A percentile compares a stretch with the other conserved stretches of the same genome.
phyloP scores from a whole-genome alignment of 2,888 invertebrate genomes.

The Hedychridium roseum region DNA sequence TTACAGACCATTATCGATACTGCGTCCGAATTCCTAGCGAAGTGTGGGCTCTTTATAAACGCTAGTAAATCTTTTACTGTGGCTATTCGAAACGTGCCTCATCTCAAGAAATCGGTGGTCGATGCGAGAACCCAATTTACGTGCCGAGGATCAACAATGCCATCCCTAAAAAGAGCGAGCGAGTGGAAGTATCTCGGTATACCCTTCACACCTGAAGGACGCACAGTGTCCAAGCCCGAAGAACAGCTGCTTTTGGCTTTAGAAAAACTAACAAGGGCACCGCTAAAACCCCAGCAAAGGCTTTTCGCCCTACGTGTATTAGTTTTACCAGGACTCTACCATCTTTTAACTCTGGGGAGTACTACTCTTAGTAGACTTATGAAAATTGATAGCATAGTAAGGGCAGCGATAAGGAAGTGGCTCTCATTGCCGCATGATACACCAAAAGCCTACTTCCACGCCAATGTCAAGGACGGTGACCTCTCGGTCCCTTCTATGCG shows the following conservation, averaged over 20 bases:
- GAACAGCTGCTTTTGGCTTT: neutral
- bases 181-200: conserved; percentile 25
- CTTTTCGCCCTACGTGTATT: conserved; percentile 20
- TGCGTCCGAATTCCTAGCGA: neutral
- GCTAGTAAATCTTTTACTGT: conserved; percentile 16
- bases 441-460: conserved; percentile 20
- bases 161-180: conserved; percentile 15
- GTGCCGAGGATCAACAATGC: neutral
- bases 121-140: conserved; percentile 8
- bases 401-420: conserved; percentile 7
- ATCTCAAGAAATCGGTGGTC: conserved; percentile 15
- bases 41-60: conserved; percentile 17
- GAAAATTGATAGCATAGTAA: conserved; percentile 5
- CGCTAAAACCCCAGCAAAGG: conserved; percentile 29
- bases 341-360: conserved; percentile 7
- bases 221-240: neutral
- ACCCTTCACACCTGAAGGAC: conserved; percentile 17
- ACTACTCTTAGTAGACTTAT: too few species aligned
- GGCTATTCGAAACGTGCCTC: neutral
- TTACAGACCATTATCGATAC: conserved; percentile 9
- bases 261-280: conserved; percentile 7
- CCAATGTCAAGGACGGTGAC: conserved; percentile 11
- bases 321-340: conserved; percentile 16
- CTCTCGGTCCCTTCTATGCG: conserved; percentile 12
- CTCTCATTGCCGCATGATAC: conserved; percentile 10